Evolutionary conservation across 2,888 invertebrate genomes (phyloP).

Genomic region (Melipona beecheii): DNA sequence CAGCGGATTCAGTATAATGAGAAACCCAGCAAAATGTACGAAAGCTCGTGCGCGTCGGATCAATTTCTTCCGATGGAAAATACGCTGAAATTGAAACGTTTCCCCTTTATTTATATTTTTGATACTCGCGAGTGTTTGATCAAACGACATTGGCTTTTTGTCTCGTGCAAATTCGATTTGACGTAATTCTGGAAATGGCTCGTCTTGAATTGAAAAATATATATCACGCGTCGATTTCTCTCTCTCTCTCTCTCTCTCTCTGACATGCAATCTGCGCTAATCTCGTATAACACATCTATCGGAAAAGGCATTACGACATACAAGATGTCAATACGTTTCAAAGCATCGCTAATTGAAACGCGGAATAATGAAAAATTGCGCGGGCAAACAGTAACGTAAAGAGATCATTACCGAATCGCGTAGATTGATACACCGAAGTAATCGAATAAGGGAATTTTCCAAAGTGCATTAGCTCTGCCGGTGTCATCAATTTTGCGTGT

Average conservation of each 20-base stretch:
- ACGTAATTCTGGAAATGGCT: conserved; percentile 10
- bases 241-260: not conserved
- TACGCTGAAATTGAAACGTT: no score
- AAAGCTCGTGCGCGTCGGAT: no score
- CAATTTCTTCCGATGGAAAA: no score
- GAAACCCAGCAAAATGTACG: no score
- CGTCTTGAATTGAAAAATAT: conserved; percentile 25
- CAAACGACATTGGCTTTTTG: not conserved
- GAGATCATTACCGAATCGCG: not conserved
- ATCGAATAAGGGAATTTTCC: not conserved
- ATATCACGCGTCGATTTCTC: conserved; percentile 9
- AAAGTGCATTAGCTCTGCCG: not conserved
- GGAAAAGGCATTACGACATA: conserved; percentile 30
- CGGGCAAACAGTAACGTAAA: not conserved
- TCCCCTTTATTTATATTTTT: no score
- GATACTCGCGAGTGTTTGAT: not conserved
- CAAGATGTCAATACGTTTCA: conserved; percentile 35
- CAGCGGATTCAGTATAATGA: no score
- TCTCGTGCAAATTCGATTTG: not conserved
- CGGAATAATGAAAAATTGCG: conserved; percentile 29
- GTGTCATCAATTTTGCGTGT: not conserved
- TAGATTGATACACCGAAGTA: not conserved
- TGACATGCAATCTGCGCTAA: conserved; percentile 29
- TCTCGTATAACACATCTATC: conserved; percentile 39
- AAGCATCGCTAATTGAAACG: conserved; percentile 25